phyloP scores from a whole-genome alignment of 2,113 vertebrate species.

The Podarcis muralis region DNA sequence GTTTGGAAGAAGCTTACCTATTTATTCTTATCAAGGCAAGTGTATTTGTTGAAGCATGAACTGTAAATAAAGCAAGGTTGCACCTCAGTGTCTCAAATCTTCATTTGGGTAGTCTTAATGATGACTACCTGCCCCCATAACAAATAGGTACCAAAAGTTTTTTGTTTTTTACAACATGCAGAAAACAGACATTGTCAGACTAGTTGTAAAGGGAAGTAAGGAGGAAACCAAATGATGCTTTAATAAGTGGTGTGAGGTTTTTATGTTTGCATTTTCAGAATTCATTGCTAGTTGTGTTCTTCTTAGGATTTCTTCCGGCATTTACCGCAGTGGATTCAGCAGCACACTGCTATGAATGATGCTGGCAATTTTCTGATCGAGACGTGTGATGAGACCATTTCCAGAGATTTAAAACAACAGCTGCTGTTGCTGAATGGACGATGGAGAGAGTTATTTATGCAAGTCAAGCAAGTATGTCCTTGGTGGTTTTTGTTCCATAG shows the following conservation, averaged over 20 bases:
- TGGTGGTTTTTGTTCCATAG: neutral
- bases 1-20: too few species aligned
- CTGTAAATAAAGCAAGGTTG: neutral
- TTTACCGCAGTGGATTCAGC: conserved; percentile 88
- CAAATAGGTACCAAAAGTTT: too few species aligned
- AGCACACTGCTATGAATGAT: conserved; percentile 97
- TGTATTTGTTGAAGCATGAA: neutral
- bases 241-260: neutral
- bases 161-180: neutral
- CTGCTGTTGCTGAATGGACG: conserved; percentile 88
- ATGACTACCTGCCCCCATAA: too few species aligned
- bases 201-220: neutral
- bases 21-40: too few species aligned
- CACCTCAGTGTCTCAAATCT: neutral
- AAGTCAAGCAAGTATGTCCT: conserved; percentile 92
- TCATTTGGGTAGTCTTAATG: neutral
- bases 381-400: conserved; percentile 94
- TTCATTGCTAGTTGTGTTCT: conserved; percentile 16
- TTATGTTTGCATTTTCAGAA: neutral
- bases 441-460: conserved; percentile 83
- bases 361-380: conserved; percentile 98
- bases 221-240: neutral
- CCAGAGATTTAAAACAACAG: conserved; percentile 95
- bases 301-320: conserved; percentile 79
- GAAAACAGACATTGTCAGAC: neutral